Percentiles rank a stretch among this genome's conserved stretches.
Conservation (phyloP, 2,113 vertebrate genomes). For the Petrocephalus zakoni region DNA sequence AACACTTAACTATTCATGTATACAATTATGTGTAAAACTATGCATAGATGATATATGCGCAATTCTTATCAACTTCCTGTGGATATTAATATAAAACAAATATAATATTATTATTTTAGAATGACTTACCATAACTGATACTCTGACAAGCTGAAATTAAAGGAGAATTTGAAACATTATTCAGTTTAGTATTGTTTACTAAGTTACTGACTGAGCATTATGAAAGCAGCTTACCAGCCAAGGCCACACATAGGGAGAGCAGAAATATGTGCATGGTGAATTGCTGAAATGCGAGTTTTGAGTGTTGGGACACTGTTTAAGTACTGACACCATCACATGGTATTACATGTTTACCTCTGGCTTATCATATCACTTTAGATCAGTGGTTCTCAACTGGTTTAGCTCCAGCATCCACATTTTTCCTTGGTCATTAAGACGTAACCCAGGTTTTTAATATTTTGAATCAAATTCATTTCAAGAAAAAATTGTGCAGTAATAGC, state of each 20-base stretch:
- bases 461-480: not conserved
- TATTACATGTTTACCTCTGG: not conserved
- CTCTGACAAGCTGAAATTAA: constrained; percentile 50
- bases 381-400: not conserved
- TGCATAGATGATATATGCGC: not conserved
- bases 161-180: constrained; percentile 10
- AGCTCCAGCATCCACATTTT: not conserved
- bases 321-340: constrained; percentile 21
- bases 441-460: not conserved
- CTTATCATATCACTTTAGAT: not conserved
- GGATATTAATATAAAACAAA: not conserved
- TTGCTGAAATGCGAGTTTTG: constrained; percentile 25
- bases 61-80: not conserved
- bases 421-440: not conserved
- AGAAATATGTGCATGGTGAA: constrained; percentile 50
- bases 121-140: constrained; percentile 57
- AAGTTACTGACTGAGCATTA: not conserved
- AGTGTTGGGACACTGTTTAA: constrained; percentile 36
- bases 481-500: not conserved
- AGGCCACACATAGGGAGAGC: constrained; percentile 53
- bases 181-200: not conserved
- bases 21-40: not conserved
- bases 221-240: constrained; percentile 51
- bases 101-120: not conserved
- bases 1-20: not conserved